Base-by-base conservation (phyloP, 2,113 vertebrate species). In the Ameiurus melas region DNA sequence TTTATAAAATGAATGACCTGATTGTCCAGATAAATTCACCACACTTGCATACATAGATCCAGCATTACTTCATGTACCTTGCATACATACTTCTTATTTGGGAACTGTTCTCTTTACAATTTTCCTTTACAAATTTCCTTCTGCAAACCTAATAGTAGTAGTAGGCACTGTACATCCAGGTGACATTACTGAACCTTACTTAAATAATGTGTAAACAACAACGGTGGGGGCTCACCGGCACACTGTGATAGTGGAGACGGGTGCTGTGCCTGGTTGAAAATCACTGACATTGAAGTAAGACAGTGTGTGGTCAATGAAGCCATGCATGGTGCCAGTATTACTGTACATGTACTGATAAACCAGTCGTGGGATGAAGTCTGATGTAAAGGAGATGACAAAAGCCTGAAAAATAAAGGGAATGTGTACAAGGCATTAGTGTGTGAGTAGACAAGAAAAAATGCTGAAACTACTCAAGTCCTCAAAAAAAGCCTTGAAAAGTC, bases 331-430 rank as follows among this genome's bases (percentile, higher is more conserved):
- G 83, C 98, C 98, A 0, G 96, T 96, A 90, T 94, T 94, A 87
- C 98, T 99, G 92, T 97, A 99, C 91, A 95, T 95, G 83, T 99
- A 99, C 91, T 97, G 98, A 92, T 99, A 99, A 92, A 99, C 96
- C 1, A 99, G 96, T 85, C 98, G 97, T 14, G 98, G 98, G 88
- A 99, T 97, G 93, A 99, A 99, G 95, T 99, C 98, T 0, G 98
- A 99, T 27, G 98, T 99, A 93, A 99, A 94, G 43, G 98, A 96
- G 81, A 99, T 99, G 91, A 99, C 98, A 92, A 99, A 99, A 90
- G 98, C 98, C 98, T 99, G 88, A 68, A 57, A 78, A 70, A 47
- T 33, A 73, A 22, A 84, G 78, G 86, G 9, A 88, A 70, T 6
- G 60, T 5, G 8, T 30, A 51, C 19, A 55, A 36, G 22, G 19